Evolutionary conservation across 2,797 vertebrate genomes (phyloP), one percentile per base, ranked within the genome.

Genomic region (Urosaurus nigricauda): DNA sequence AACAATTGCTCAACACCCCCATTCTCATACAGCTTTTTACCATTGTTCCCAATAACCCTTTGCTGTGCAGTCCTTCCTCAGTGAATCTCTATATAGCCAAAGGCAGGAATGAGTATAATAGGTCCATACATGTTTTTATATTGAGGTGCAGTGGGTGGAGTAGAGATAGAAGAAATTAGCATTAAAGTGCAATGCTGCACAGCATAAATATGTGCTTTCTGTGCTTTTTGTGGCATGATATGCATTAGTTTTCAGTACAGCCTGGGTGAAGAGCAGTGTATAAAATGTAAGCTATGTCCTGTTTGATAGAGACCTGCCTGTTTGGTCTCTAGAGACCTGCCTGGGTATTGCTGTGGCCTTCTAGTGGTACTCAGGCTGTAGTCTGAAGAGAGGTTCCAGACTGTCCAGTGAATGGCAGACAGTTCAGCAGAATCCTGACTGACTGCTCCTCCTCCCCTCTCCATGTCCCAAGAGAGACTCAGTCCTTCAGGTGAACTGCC

Each of bases 401-500:
- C 19, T 77, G 14, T 37, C 14, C n/a, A 11, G 0, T 71, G 63
- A 87, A 63, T 77, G 65, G 74, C 56, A 71, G 89, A 37, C 0
- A 0, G 37, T 53, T 68, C 40, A 26, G 11, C 0, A 0, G 70
- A 77, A 74, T 79, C 40, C 3, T 24, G 0, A 0, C 0, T 0
- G 32, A 26, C 13, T 68, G 17, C 58, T 0, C 17, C 0, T 9
- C 53, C 21, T n/a, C 32, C 13, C 29, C 0, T 84, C 35, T 32
- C 1, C 32, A 35, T 89, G 56, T 79, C 85, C 78, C 70, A 0
- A 11, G 90, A 87, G 86, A 53, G 56, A 68, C 12, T n/a, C 1
- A 35, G 32, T 70, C 84, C 88, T 91, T 35, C 84, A 40, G 86
- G 85, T 89, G 89, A 90, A n/a, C 83, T 89, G 91, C 65, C 85